phyloP scores from a whole-genome alignment of 2,113 vertebrate species.

The Nycticryphes semicollaris region DNA sequence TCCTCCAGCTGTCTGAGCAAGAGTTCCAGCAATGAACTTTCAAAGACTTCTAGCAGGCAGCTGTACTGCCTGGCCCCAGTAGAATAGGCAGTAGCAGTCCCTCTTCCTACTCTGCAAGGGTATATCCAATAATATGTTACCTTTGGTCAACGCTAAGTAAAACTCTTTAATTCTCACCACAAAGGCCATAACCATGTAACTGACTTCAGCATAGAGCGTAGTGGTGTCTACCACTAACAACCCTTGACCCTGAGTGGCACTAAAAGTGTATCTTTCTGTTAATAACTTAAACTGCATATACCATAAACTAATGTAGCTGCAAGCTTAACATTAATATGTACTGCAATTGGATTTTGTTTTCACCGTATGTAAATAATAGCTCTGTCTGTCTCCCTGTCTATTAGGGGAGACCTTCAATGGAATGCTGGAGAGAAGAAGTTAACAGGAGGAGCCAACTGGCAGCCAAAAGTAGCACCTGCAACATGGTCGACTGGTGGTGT shows the following conservation, averaged over 20 bases:
- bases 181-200: constrained; percentile 39
- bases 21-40: constrained; percentile 39
- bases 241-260: background rate
- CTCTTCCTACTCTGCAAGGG: constrained; percentile 48
- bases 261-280: background rate
- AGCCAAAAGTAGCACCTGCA: constrained; percentile 91
- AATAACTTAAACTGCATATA: constrained; percentile 15
- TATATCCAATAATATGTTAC: constrained; percentile 15
- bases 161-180: constrained; percentile 27
- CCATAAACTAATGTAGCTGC: constrained; percentile 22
- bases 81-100: constrained; percentile 41
- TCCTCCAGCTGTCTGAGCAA: constrained; percentile 56
- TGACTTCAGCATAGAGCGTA: background rate
- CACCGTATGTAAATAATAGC: background rate
- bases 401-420: constrained; percentile 87
- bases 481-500: constrained; percentile 86
- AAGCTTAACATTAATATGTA: background rate
- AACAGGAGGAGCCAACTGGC: constrained; percentile 97
- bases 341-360: background rate
- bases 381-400: background rate
- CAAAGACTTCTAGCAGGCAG: constrained; percentile 57
- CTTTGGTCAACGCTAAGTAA: constrained; percentile 24
- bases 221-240: constrained; percentile 24
- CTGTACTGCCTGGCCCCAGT: constrained; percentile 32
- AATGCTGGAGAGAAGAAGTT: constrained; percentile 91